phyloP scores from a whole-genome alignment of 2,797 vertebrate species.

The Microctenopoma stevenorrisi region DNA sequence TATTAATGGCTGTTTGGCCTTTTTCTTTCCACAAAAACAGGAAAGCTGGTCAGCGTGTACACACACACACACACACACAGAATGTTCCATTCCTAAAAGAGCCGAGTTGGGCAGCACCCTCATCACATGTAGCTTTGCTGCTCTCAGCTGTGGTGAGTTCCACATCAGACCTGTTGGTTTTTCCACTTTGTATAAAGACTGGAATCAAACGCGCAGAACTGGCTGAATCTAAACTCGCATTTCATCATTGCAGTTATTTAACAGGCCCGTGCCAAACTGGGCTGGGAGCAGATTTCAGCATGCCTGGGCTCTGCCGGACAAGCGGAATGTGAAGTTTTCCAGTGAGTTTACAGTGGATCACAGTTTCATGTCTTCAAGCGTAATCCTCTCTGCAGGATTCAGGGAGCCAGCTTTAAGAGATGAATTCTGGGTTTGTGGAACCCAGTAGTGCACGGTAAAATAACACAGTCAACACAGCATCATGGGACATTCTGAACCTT shows the following conservation, averaged over 20 bases:
- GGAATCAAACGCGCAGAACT: constrained; percentile 4
- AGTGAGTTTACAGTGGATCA: neutral
- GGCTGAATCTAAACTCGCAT: neutral
- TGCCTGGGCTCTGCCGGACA: constrained; percentile 5
- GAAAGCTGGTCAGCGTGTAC: constrained; percentile 72
- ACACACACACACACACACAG: neutral
- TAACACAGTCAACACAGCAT: neutral
- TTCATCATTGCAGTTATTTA: neutral
- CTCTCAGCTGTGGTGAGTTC: constrained; percentile 18
- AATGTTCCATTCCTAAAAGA: constrained; percentile 35
- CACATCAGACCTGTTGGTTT: constrained; percentile 12
- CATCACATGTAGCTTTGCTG: constrained; percentile 16
- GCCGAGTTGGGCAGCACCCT: constrained; percentile 19
- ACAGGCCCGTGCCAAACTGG: neutral
- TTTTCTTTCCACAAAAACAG: constrained; percentile 90
- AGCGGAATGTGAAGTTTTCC: constrained; percentile 31
- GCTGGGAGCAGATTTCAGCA: neutral
- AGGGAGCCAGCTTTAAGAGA: neutral
- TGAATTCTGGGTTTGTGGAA: constrained; percentile 1
- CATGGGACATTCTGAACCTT: neutral
- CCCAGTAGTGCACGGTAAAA: neutral
- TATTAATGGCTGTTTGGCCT: constrained; percentile 33
- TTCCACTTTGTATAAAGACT: constrained; percentile 2
- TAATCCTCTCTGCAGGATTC: neutral
- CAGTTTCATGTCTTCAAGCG: neutral